Conservation (phyloP, 2,797 vertebrate species). For the Siniperca obscura region DNA sequence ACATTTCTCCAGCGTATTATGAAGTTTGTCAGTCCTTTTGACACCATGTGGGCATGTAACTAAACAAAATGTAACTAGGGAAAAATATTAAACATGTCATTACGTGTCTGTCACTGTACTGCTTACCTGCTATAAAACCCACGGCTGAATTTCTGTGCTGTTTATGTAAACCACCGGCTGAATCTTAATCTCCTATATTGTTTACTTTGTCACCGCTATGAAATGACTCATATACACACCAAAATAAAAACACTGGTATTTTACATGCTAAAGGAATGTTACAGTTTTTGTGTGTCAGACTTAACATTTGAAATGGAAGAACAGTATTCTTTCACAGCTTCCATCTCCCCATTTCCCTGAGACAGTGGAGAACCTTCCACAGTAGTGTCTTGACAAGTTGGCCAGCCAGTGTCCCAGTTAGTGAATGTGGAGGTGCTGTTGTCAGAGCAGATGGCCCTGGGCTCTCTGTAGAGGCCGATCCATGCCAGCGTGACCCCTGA, state of each 20-base stretch:
- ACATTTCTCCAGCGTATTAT: not conserved
- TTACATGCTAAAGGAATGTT: not conserved
- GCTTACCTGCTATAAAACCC: not conserved
- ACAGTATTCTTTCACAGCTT: not conserved
- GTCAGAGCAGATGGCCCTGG: conserved; percentile 39
- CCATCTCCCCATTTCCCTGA: not conserved
- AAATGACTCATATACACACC: not conserved
- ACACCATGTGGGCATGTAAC: not conserved
- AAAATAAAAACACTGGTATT: not conserved
- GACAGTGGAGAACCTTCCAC: not conserved
- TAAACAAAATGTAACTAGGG: not conserved
- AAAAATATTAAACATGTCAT: not conserved
- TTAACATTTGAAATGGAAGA: conserved; percentile 28
- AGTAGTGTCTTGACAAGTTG: not conserved
- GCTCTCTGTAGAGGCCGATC: conserved; percentile 33
- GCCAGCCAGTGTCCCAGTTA: not conserved
- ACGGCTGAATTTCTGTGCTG: conserved; percentile 9
- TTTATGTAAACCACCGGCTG: not conserved
- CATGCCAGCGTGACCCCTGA: not conserved
- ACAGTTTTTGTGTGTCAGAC: not conserved
- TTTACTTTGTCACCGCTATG: not conserved
- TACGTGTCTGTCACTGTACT: not conserved
- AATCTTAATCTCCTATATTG: not conserved
- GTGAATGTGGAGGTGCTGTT: conserved; percentile 12
- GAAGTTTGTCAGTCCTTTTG: conserved; percentile 5